A percentile compares a stretch with the other conserved stretches of the same genome.
phyloP scores from a whole-genome alignment of 2,797 vertebrate species.

The Erpetoichthys calabaricus region DNA sequence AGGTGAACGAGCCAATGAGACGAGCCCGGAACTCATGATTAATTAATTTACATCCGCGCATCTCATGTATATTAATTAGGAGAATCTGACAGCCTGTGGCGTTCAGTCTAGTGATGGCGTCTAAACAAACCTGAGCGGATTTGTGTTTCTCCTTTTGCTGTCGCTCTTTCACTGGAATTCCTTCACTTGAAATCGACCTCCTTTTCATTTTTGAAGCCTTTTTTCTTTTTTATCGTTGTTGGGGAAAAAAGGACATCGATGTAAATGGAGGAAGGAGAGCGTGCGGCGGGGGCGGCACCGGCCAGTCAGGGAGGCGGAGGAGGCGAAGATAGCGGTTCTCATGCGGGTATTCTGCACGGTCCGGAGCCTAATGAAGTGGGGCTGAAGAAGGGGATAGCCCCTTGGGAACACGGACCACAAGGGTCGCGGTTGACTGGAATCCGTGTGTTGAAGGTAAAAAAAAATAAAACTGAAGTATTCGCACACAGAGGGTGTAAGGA shows the following conservation, averaged over 20 bases:
- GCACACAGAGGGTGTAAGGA: no score
- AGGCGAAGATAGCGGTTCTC: constrained; percentile 42
- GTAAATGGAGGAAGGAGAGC: constrained; percentile 58
- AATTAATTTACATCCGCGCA: constrained; percentile 32
- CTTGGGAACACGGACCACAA: constrained; percentile 36
- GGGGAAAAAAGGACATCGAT: constrained; percentile 24
- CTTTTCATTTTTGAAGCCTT: constrained; percentile 18
- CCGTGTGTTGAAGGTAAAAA: constrained; percentile 54
- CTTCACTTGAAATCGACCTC: constrained; percentile 17
- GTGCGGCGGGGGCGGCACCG: constrained; percentile 20
- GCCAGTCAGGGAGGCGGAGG: constrained; percentile 32
- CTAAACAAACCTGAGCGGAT: constrained; percentile 34
- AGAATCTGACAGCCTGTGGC: constrained; percentile 36
- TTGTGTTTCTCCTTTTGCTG: constrained; percentile 23
- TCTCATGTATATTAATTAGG: constrained; percentile 47
- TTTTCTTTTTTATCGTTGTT: constrained; percentile 16
- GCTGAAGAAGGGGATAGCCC: constrained; percentile 32
- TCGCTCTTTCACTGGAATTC: constrained; percentile 37
- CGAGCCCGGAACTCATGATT: constrained; percentile 23
- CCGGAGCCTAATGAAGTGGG: constrained; percentile 36
- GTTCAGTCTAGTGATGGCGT: constrained; percentile 49
- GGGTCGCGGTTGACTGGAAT: constrained; percentile 48
- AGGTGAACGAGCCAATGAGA: no score
- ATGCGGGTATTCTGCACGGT: constrained; percentile 46
- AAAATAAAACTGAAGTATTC: no score